A percentile compares a stretch with the other conserved stretches of the same genome.
Evolutionary conservation across 2,113 vertebrate genomes (phyloP).

Genomic region (Rhinichthys klamathensis): DNA sequence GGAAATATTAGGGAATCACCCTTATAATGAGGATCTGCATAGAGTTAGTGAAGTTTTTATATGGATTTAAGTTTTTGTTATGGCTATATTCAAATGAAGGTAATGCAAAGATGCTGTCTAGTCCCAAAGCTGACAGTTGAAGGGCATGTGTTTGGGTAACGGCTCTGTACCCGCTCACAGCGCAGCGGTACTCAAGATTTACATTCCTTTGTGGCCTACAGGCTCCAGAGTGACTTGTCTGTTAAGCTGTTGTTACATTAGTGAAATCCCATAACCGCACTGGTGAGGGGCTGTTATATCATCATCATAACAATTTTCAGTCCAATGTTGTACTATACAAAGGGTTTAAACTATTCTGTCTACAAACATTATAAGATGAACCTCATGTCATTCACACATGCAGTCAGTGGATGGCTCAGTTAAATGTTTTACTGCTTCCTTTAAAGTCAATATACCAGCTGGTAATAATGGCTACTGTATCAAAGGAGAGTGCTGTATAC

Average conservation of each 20-base stretch:
- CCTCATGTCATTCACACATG: background rate
- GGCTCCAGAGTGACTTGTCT: background rate
- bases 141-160: background rate
- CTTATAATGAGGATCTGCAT: background rate
- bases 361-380: background rate
- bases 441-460: background rate
- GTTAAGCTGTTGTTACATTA: constrained; percentile 9
- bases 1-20: background rate
- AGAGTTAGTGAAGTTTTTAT: background rate
- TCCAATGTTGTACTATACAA: background rate
- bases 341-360: background rate
- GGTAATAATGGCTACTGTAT: background rate
- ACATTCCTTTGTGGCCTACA: constrained; percentile 4
- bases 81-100: constrained; percentile 1
- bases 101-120: background rate
- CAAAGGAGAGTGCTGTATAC: background rate
- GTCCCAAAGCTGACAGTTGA: too few relatives aligned
- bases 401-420: background rate
- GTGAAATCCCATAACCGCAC: background rate
- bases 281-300: background rate
- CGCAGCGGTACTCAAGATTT: background rate
- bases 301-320: background rate
- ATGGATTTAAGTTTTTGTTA: background rate
- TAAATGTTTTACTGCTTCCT: constrained; percentile 1
- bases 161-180: background rate